Evolutionary conservation across 2,113 vertebrate species (phyloP), one percentile per base, ranked within the genome.

Genomic region (Indicator indicator): DNA sequence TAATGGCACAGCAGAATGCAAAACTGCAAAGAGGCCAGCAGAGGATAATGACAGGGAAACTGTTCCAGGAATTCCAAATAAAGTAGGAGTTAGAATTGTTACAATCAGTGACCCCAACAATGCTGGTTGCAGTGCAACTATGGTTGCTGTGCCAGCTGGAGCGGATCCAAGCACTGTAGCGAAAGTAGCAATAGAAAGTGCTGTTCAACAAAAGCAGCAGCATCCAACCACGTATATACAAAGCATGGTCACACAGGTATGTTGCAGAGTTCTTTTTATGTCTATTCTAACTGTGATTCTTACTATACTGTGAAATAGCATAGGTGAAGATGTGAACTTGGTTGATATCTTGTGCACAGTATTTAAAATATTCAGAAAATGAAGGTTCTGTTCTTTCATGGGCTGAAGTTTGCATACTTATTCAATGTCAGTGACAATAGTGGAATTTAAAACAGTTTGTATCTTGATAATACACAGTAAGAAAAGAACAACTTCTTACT

Each of bases 101-200:
- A 99, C 99, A 98, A 99, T 99, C 98, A 99, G 98, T 79, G 99
- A 99, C 98, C 99, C 99, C 95, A 99, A 99, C 97, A 99, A 99
- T 62, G 99, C 99, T 89, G 99, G 99, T 97, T 99, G 98, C 98
- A 99, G 98, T 63, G 97, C 99, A 96, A 99, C 99, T 28, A 99
- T 99, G 99, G 99, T 99, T 97, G 99, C 99, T 5, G 99, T 99
- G 95, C 99, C 99, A 64, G 99, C 99, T 63, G 99, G 99, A 95
- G 98, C 99, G 71, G 99, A 99, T 98, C 98, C 99, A 97, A 99
- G 98, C 99, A 99, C 99, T 97, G 99, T 99, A 99, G 99, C 99
- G 95, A 99, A 99, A 99, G 99, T 99, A 99, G 99, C 99, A 98
- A 99, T 99, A 98, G 99, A 99, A 97, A 99, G 98, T 90, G 99